These are phyloP conservation scores for Crematogaster levior DNA, from an alignment of 2,888 invertebrate species.

Conservation along the genomic window DNA sequence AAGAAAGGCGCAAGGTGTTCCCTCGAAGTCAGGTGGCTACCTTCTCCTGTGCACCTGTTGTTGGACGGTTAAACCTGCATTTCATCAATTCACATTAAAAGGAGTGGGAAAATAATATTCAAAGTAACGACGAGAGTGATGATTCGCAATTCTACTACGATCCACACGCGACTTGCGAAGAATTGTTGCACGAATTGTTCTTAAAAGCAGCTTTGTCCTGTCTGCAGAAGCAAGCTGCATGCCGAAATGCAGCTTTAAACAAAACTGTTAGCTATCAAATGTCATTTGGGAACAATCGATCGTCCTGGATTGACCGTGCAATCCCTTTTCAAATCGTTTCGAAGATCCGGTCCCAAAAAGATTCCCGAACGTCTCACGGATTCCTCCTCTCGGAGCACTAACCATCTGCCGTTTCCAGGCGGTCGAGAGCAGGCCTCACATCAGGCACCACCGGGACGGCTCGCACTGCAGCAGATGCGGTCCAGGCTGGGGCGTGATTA, in stretches of 20 bases:
- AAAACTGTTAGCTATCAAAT: neutral
- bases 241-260: neutral
- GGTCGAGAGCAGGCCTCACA: constrained; percentile 79
- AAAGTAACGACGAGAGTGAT: neutral
- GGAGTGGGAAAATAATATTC: neutral
- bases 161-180: too few species aligned
- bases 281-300: neutral
- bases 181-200: neutral
- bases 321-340: neutral
- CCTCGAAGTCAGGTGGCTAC: constrained; percentile 76
- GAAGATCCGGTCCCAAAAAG: neutral
- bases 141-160: neutral
- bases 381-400: constrained; percentile 13
- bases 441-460: constrained; percentile 81
- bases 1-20: constrained; percentile 79
- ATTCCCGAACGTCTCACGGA: neutral
- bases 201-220: neutral
- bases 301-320: neutral
- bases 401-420: constrained; percentile 76
- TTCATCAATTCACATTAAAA: constrained; percentile 57
- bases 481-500: constrained; percentile 84
- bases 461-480: constrained; percentile 84
- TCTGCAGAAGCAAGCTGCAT: neutral
- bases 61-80: constrained; percentile 52
- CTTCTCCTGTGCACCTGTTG: constrained; percentile 78